Evolutionary conservation across 2,888 invertebrate species (phyloP).

Genomic region (Drosophila falleni): DNA sequence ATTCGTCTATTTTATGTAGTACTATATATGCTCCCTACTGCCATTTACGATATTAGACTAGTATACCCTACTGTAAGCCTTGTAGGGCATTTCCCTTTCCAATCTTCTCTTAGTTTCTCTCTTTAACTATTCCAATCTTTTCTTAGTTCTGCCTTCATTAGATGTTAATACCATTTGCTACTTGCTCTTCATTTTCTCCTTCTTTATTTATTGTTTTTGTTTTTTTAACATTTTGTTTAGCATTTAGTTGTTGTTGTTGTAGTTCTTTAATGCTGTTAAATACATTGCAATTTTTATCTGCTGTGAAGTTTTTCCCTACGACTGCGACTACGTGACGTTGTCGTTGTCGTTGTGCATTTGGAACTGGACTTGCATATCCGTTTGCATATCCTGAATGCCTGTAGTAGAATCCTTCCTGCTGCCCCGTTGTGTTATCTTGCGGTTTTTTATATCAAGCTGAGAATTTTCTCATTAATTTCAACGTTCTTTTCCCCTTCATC

Average conservation of each 20-base stretch:
- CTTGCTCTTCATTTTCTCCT: conserved; percentile 26
- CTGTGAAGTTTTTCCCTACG: conserved; percentile 46
- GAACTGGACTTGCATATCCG: conserved; percentile 57
- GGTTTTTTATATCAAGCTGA: conserved; percentile 75
- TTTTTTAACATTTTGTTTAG: conserved; percentile 62
- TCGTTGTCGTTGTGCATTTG: conserved; percentile 69
- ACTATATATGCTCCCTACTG: neutral
- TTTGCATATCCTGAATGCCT: conserved; percentile 46
- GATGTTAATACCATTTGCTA: conserved; percentile 60
- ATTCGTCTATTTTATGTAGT: no score
- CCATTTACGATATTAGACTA: neutral
- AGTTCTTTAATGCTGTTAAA: conserved; percentile 65
- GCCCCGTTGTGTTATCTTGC: conserved; percentile 67
- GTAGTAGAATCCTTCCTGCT: conserved; percentile 24
- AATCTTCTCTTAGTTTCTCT: conserved; percentile 6
- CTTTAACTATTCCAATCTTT: neutral
- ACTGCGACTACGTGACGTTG: conserved; percentile 48
- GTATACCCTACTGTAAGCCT: neutral
- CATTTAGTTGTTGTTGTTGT: conserved; percentile 41
- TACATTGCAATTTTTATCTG: conserved; percentile 75
- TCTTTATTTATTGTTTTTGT: conserved; percentile 13
- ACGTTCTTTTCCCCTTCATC: conserved; percentile 59
- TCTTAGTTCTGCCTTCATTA: conserved; percentile 37
- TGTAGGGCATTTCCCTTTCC: neutral
- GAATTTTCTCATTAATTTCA: conserved; percentile 81